Base-by-base conservation (phyloP, 2,797 vertebrate species). In the Leucoraja ocellata region DNA sequence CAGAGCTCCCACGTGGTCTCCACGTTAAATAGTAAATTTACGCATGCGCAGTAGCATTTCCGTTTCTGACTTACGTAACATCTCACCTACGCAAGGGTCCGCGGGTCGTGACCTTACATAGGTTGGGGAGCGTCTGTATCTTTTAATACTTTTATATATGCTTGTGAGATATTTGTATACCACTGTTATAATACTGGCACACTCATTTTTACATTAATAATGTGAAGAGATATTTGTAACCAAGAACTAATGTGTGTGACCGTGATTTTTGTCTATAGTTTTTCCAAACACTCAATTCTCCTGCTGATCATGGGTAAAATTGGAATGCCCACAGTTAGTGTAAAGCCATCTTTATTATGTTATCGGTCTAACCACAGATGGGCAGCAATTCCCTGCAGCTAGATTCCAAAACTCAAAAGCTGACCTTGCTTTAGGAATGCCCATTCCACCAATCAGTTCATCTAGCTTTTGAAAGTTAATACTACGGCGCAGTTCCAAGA, bases 401-500 rank as follows among this genome's bases (percentile, higher is more conserved):
- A 32, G 84, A 65, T 16, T 68, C 63, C 16, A 68, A 65, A 86
- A 68, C 6, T 28, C 16, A 61, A 88, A n/a, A 68, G n/a, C n/a
- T 88, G 84, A 65, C 83, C 61, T 94, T 95, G 94, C 95, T 94
- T 63, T 3, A 93, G 95, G 95, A 91, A 13, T 76, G 93, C 36
- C 39, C 68, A 28, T 23, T 91, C 39, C 36, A 74, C 39, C 36
- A 73, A 74, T 74, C 46, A 74, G 36, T 74, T 74, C 18, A 91
- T 74, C 68, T 74, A 9, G 90, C 73, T 93, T 94, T 94, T 93
- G 71, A 91, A 73, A 65, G 63, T 5, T 39, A 36, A 68, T 71
- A 68, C 9, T 71, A 39, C 23, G 4, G n/a, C 25, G 10, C 71
- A 73, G 25, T 92, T 1, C 46, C 23, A 91, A 54, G 90, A 54